Base-by-base conservation (phyloP, 2,113 vertebrate species). In the Solea solea region DNA sequence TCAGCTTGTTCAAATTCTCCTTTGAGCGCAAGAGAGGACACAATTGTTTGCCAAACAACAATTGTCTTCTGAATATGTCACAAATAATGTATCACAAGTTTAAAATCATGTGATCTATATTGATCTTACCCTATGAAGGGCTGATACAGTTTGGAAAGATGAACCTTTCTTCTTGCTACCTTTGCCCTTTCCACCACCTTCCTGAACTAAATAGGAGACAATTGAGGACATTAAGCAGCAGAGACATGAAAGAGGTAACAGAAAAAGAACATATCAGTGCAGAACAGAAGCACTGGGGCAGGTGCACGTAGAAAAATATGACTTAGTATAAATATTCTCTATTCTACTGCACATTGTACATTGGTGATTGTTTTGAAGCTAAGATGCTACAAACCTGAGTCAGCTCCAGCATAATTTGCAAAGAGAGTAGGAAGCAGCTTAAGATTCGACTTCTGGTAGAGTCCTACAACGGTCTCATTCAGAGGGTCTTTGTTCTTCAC, bases 1-100 rank as follows among this genome's bases (percentile, higher is more conserved):
- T 98, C 83, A 97, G 88, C 83, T 98, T 98, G 92, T 98, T 98
- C 75, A 98, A 88, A 78, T 98, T 98, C 78, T 98, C 96, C 96
- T 97, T 79, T 25, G 60, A 9, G 14, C 2, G 45, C 10, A 48
- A 3, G 10, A 48, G 10, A 10, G 11, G 9, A 5, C 4, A n/a
- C 15, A 50, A 15, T 7, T 13, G 14, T 50, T 57, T 48, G 64
- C 54, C 3, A 40, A 49, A 58, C 45, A 45, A 3, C 3, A 4
- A 9, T 44, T 10, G 34, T 34, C 34, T 3, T 34, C 34, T 34
- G 28, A 34, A 34, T 34, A 34, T 5, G 28, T 34, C 5, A 34
- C 28, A 34, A 34, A 3, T 34, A 34, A 34, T 34, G 5, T 34
- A 34, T 34, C 28, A 34, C 28, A 34, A 34, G 34, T 34, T 34